Evolutionary conservation across 35 echinoderm and acorn worm genomes (phyloP).

Genomic region (Strongylocentrotus purpuratus): DNA sequence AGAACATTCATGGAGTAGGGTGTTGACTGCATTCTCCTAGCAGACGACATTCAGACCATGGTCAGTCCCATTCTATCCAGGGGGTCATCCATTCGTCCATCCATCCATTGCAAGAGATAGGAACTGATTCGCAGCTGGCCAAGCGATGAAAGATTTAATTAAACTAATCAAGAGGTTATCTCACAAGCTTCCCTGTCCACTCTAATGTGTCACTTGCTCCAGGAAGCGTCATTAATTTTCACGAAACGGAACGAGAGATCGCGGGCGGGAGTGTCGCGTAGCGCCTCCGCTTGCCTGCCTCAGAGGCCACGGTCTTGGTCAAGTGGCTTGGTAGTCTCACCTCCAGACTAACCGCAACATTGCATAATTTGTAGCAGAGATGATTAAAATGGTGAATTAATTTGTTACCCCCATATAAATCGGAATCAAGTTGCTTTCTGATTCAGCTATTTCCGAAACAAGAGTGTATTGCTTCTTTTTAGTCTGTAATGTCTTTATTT

Average conservation of each 20-base stretch:
- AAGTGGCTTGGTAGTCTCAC: not conserved
- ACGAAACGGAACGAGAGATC: not conserved
- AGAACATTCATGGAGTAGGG: not conserved
- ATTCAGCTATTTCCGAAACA: not conserved
- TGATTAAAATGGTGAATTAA: not conserved
- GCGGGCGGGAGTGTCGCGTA: not conserved
- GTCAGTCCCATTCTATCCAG: not conserved
- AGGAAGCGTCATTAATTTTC: constrained; percentile 11
- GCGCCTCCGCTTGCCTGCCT: constrained; percentile 4
- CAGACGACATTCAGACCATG: not conserved
- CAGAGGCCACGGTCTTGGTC: not conserved
- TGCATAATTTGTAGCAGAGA: not conserved
- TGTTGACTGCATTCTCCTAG: not conserved
- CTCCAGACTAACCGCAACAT: not conserved
- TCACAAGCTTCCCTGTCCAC: not conserved
- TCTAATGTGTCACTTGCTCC: constrained; percentile 9
- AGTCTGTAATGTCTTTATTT: not conserved
- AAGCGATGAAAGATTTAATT: not conserved
- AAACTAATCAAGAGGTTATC: constrained; percentile 3
- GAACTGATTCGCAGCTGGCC: not conserved
- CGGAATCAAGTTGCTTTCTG: not conserved
- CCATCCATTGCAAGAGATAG: not conserved
- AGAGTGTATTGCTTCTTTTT: too few species aligned
- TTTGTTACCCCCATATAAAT: not conserved
- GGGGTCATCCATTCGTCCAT: not conserved